Percentiles rank a stretch among this genome's conserved stretches.
Evolutionary conservation across 1,140 invertebrate genomes (phyloP).

Genomic region (Lasaia peninsularis): DNA sequence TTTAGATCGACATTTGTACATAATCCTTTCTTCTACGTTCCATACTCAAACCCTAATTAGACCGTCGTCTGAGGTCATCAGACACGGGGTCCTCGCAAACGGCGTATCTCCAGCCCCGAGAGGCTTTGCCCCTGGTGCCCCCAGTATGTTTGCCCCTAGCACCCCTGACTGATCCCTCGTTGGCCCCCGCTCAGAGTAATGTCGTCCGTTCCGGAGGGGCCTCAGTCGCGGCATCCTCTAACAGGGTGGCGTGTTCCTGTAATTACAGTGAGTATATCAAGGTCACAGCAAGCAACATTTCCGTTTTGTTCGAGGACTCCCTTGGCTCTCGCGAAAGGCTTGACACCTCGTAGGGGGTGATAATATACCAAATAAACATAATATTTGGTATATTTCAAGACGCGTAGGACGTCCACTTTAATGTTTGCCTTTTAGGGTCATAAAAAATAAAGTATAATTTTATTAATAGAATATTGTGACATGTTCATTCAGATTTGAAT

Average conservation of each 20-base stretch:
- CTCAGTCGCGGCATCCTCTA: constrained; percentile 29
- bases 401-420: too few species aligned
- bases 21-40: background rate
- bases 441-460: too few species aligned
- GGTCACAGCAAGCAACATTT: too few species aligned
- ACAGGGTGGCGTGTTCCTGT: constrained; percentile 48
- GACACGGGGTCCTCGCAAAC: background rate
- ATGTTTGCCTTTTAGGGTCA: too few species aligned
- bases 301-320: too few species aligned
- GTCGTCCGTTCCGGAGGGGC: constrained; percentile 43
- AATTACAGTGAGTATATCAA: background rate
- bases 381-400: too few species aligned
- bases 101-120: background rate
- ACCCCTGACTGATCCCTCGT: constrained; percentile 4
- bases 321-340: too few species aligned
- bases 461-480: too few species aligned
- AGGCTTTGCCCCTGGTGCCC: constrained; percentile 7
- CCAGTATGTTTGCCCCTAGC: background rate
- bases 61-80: background rate
- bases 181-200: constrained; percentile 34
- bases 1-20: too few species aligned
- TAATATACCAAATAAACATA: too few species aligned
- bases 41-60: background rate
- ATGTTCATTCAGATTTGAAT: too few species aligned
- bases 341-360: too few species aligned